Conservation (phyloP, 2,888 invertebrate species). For the Dynastes maya region DNA sequence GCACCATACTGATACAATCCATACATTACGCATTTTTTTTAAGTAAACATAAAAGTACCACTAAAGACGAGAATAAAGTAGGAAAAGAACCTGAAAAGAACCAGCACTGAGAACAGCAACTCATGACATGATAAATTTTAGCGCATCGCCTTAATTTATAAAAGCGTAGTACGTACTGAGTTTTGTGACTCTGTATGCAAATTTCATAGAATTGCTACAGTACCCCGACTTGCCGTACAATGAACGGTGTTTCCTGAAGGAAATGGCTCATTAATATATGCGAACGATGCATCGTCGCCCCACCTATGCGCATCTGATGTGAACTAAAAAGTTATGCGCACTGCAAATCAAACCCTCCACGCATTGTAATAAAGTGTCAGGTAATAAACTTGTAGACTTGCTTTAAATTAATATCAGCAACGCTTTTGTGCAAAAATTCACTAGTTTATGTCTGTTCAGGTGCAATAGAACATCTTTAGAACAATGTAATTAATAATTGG, state of each 20-base stretch:
- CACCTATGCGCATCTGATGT: background rate
- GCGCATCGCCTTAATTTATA: constrained; percentile 13
- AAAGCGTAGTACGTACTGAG: constrained; percentile 8
- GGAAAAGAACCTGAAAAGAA: background rate
- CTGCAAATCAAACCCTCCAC: constrained; percentile 9
- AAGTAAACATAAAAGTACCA: no score
- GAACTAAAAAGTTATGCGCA: constrained; percentile 4
- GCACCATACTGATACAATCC: background rate
- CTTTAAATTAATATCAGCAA: no score
- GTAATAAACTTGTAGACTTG: background rate
- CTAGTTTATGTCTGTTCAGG: background rate
- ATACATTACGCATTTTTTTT: background rate
- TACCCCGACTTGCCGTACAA: constrained; percentile 15
- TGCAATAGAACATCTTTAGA: background rate
- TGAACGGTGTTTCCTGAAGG: constrained; percentile 34
- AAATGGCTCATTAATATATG: constrained; percentile 39
- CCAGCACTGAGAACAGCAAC: background rate
- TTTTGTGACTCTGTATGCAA: constrained; percentile 3
- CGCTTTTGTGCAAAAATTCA: background rate
- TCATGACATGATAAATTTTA: constrained; percentile 12
- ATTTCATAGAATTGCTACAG: constrained; percentile 14
- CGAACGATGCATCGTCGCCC: background rate
- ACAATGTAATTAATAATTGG: no score
- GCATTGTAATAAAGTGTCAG: constrained; percentile 3
- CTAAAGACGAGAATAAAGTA: background rate